These are phyloP conservation scores for Trachelus tabidus DNA, from an alignment of 2,888 invertebrate genomes.

Conservation along the genomic window DNA sequence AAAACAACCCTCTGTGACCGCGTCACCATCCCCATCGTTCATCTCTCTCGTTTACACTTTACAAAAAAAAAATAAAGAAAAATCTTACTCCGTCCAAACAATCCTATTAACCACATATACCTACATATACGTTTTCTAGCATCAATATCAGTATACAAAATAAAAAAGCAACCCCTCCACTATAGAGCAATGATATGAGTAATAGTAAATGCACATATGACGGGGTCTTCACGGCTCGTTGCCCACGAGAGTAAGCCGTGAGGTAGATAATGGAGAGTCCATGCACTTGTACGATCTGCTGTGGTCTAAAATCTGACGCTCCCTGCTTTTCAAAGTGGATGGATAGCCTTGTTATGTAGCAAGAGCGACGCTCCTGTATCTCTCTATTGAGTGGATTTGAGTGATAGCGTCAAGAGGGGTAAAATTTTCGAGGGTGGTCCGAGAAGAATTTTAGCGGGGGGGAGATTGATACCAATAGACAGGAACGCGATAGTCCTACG, in stretches of 20 bases:
- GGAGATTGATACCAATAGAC: conserved; percentile 8
- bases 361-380: conserved; percentile 25
- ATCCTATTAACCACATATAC: not conserved
- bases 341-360: conserved; percentile 3
- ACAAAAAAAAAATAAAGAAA: not conserved
- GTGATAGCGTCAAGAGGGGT: conserved; percentile 44
- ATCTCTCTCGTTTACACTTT: not conserved
- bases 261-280: conserved; percentile 38
- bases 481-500: conserved; percentile 35
- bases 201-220: conserved; percentile 55
- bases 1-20: conserved; percentile 22
- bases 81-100: not conserved
- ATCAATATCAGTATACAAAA: not conserved
- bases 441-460: not conserved
- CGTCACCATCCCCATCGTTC: conserved; percentile 10
- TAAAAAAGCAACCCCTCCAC: not conserved
- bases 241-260: conserved; percentile 40
- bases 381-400: conserved; percentile 53
- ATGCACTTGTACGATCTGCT: conserved; percentile 56
- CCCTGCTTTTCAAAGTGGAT: conserved; percentile 48
- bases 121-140: not conserved
- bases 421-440: conserved; percentile 13
- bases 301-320: conserved; percentile 58
- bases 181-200: conserved; percentile 30
- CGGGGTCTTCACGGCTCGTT: conserved; percentile 60